A percentile compares a stretch with the other conserved stretches of the same genome.
These are phyloP conservation scores for Orchesella flavescens DNA, from an alignment of 2,888 invertebrate genomes.

Conservation along the genomic window DNA sequence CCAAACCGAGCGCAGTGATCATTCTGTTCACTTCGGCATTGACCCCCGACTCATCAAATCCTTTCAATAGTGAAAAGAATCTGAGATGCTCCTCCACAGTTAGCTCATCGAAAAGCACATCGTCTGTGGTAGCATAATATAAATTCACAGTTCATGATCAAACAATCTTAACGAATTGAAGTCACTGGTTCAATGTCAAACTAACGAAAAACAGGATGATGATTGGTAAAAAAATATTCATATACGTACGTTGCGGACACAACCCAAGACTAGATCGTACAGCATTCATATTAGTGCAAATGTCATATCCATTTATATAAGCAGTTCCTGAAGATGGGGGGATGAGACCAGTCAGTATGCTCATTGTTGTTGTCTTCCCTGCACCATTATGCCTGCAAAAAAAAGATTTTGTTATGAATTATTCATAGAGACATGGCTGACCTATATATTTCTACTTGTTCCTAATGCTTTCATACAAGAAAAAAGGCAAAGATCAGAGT, in stretches of 20 bases:
- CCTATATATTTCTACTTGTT: conserved; percentile 35
- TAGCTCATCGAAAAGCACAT: conserved; percentile 87
- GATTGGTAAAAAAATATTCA: conserved; percentile 5
- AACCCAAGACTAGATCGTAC: conserved; percentile 60
- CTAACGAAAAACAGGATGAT: neutral
- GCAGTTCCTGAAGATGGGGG: conserved; percentile 82
- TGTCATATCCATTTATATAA: conserved; percentile 78
- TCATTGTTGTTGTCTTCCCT: conserved; percentile 86
- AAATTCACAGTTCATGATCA: conserved; percentile 38
- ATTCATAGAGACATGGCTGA: conserved; percentile 12
- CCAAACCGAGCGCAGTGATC: conserved; percentile 79
- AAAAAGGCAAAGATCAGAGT: neutral
- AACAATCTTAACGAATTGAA: conserved; percentile 38
- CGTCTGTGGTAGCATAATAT: conserved; percentile 76
- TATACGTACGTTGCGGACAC: conserved; percentile 59
- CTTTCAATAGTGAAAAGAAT: conserved; percentile 87
- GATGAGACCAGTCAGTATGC: conserved; percentile 79
- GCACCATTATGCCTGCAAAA: conserved; percentile 83
- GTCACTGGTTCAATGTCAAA: conserved; percentile 57
- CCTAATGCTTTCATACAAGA: conserved; percentile 3
- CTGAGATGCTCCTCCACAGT: conserved; percentile 87
- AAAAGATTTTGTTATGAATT: conserved; percentile 22
- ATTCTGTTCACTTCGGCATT: conserved; percentile 77
- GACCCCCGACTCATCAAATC: conserved; percentile 76
- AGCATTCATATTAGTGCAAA: conserved; percentile 48